phyloP scores from a whole-genome alignment of 2,113 vertebrate genomes.

The Nyctibius bracteatus region DNA sequence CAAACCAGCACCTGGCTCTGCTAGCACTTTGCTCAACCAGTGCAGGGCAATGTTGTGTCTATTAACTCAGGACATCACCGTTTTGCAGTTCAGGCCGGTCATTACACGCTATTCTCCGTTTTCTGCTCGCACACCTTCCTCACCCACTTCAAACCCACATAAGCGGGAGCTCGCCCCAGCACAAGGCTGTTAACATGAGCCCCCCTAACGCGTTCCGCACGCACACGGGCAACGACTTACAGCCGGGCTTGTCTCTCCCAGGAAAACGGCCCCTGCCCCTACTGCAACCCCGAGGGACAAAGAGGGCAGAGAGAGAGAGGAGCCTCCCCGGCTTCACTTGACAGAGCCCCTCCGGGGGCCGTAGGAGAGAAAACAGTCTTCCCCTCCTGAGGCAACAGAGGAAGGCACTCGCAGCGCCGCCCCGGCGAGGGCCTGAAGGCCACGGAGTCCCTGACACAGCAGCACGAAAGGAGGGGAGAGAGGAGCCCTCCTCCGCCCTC shows the following conservation, averaged over 20 bases:
- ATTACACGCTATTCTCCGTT: rapidly evolving
- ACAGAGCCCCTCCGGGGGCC: neutral
- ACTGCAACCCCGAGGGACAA: rapidly evolving
- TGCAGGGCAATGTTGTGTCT: no score
- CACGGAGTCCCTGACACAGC: rapidly evolving
- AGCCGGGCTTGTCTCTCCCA: no score
- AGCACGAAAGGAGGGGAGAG: rapidly evolving
- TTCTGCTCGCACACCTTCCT: rapidly evolving
- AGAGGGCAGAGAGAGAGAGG: no score
- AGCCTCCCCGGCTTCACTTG: rapidly evolving
- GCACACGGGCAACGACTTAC: rapidly evolving
- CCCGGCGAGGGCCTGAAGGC: neutral
- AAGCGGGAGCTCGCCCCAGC: no score
- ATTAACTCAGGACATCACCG: rapidly evolving
- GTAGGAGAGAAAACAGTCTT: rapidly evolving
- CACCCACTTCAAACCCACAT: no score
- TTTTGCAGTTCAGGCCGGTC: rapidly evolving
- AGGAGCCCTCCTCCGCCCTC: no score
- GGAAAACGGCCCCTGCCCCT: rapidly evolving
- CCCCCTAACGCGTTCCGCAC: neutral
- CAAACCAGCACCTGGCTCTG: neutral
- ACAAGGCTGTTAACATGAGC: no score
- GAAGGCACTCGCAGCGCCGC: no score
- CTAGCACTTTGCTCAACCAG: rapidly evolving
- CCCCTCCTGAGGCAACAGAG: no score